Percentiles rank a stretch among this genome's conserved stretches.
phyloP scores from a whole-genome alignment of 2,888 invertebrate genomes.

The Phortica okadai region DNA sequence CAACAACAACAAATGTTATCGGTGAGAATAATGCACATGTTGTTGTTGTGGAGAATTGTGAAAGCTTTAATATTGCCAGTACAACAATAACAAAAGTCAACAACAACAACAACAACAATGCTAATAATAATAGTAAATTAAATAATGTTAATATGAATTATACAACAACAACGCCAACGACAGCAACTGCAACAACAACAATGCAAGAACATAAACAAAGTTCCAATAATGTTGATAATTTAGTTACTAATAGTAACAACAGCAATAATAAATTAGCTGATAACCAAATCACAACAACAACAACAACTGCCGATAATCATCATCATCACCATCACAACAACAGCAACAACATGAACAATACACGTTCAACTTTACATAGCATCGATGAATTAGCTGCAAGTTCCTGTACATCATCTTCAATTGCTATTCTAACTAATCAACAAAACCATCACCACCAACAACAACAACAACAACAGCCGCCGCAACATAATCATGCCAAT shows the following conservation, averaged over 20 bases:
- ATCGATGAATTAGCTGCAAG: constrained; percentile 64
- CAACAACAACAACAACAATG: constrained; percentile 42
- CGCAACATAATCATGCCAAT: constrained; percentile 34
- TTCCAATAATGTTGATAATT: not conserved
- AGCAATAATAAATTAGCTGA: constrained; percentile 38
- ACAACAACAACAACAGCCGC: constrained; percentile 43
- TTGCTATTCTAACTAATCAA: constrained; percentile 36
- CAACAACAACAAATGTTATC: constrained; percentile 53
- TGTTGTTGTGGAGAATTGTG: constrained; percentile 33
- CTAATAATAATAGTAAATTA: constrained; percentile 25
- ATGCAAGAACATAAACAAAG: constrained; percentile 12
- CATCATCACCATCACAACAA: constrained; percentile 43
- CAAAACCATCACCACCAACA: constrained; percentile 39
- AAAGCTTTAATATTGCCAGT: constrained; percentile 53
- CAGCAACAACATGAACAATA: constrained; percentile 43
- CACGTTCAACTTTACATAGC: constrained; percentile 59
- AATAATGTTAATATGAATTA: constrained; percentile 6
- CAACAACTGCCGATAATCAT: constrained; percentile 43
- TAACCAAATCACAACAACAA: constrained; percentile 42
- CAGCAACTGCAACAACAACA: constrained; percentile 25
- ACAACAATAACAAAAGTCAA: constrained; percentile 30
- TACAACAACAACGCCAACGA: constrained; percentile 31
- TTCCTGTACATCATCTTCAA: constrained; percentile 54
- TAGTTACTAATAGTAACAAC: constrained; percentile 35
- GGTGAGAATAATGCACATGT: constrained; percentile 54